Conservation (phyloP, 2,888 invertebrate genomes). For the Drosophila atripex region DNA sequence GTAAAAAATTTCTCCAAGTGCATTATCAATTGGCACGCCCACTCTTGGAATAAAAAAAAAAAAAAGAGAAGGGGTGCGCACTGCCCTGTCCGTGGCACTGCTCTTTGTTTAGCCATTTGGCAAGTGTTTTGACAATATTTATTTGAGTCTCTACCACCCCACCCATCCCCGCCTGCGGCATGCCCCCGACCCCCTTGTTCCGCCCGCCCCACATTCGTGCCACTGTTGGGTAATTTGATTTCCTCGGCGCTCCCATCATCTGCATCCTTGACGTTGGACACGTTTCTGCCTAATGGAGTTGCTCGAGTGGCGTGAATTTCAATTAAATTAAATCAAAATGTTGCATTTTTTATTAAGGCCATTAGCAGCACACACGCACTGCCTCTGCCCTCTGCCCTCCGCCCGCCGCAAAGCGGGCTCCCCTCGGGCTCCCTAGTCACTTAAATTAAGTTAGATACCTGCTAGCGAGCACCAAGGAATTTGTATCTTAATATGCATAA, state of each 20-base stretch:
- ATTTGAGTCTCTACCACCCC: constrained; percentile 54
- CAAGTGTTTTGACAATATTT: constrained; percentile 83
- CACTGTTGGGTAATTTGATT: constrained; percentile 74
- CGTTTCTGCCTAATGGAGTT: constrained; percentile 83
- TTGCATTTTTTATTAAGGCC: constrained; percentile 79
- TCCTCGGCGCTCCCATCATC: constrained; percentile 52
- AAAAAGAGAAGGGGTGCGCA: constrained; percentile 24
- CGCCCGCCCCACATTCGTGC: constrained; percentile 1
- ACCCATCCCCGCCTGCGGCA: not conserved
- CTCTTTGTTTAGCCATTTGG: constrained; percentile 78
- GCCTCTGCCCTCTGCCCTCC: no score
- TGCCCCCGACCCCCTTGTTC: not conserved
- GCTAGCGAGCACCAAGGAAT: constrained; percentile 22
- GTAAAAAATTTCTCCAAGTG: constrained; percentile 29
- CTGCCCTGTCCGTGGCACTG: constrained; percentile 18
- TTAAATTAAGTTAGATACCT: constrained; percentile 71
- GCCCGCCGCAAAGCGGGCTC: not conserved
- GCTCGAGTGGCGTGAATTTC: constrained; percentile 83
- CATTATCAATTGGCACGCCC: constrained; percentile 69
- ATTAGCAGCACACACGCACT: constrained; percentile 56
- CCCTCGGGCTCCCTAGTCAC: constrained; percentile 46
- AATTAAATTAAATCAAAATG: constrained; percentile 82
- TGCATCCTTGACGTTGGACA: constrained; percentile 70
- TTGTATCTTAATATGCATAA: constrained; percentile 71
- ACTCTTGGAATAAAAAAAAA: constrained; percentile 20